Evolutionary conservation across 2,888 invertebrate genomes (phyloP), one percentile per base, ranked within the genome.

Genomic region (Cosmia pyralina): DNA sequence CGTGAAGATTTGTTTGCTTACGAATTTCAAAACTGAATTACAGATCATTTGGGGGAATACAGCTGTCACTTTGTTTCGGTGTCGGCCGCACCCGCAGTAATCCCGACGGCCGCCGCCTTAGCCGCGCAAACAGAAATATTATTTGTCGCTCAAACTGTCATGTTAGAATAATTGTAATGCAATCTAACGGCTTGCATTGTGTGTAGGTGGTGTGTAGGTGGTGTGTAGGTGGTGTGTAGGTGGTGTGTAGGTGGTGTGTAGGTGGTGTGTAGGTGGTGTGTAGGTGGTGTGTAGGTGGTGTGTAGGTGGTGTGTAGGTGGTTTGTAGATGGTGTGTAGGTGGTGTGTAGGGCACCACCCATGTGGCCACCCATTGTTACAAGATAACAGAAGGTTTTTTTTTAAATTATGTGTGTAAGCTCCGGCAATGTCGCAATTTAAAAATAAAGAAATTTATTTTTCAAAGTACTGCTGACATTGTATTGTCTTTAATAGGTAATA

Each of bases 101-200:
- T 87, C 89, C 90, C 84, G 66, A 59, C 74, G 84, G 85, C 77
- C 73, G 77, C 71, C 77, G 75, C 81, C 78, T 86, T 85, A 69
- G 63, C 34, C 63, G 75, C 64, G 75, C 84, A 70, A 73, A 70
- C 72, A 86, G 82, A 88, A 88, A 92, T 90, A 91, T 90, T 89
- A 92, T 91, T 92, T 92, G 91, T 89, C 88, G 87, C 89, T 84
- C 86, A 87, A 88, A 88, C 88, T 90, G 87, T 87, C 85, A 84
- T 81, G 84, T 85, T 71, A 77, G 85, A 86, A 87, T 91, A 87
- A 90, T 89, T 88, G 88, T 88, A 87, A 88, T 83, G 72, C 78
- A 75, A 85, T 73, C 77, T 75, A 79, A 57, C 59, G 64, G 59
- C 15, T 60, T 73, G 55, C 63, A 38, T 72, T 57, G 52, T 69